These are phyloP conservation scores for Propithecus deckenii DNA, from an alignment of 2,797 vertebrate genomes.

Conservation along the genomic window DNA sequence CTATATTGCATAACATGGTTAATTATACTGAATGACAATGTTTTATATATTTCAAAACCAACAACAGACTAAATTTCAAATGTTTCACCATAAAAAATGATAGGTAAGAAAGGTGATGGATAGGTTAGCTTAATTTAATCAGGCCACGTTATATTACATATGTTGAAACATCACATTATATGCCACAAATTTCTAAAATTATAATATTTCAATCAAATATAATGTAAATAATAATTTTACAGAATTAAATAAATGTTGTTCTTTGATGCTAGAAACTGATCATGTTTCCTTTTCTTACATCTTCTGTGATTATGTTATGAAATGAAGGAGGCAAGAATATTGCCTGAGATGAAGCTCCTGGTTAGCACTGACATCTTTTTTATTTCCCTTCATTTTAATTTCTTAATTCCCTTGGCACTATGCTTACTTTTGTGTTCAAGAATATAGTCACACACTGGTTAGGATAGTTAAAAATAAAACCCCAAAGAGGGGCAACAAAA, in stretches of 20 bases:
- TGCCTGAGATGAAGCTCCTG: neutral
- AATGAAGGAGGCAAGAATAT: neutral
- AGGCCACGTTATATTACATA: neutral
- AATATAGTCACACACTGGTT: neutral
- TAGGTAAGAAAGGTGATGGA: neutral
- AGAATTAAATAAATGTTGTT: neutral
- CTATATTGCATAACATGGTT: neutral
- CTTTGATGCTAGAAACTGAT: neutral
- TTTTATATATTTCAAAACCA: neutral
- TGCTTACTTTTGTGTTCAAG: neutral
- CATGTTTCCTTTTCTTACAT: neutral
- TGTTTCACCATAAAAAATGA: neutral
- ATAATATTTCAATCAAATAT: neutral
- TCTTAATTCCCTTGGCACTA: neutral
- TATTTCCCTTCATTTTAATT: neutral
- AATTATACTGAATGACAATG: neutral
- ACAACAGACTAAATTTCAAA: neutral
- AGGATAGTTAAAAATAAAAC: neutral
- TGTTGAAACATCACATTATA: neutral
- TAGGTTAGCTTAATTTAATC: neutral
- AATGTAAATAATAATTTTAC: neutral
- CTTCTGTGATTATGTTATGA: neutral
- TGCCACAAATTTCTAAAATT: neutral
- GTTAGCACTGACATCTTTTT: neutral
- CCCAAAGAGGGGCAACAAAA: neutral